A percentile compares a stretch with the other conserved stretches of the same genome.
phyloP scores from a whole-genome alignment of 2,888 invertebrate genomes.

The Andrena haemorrhoa region DNA sequence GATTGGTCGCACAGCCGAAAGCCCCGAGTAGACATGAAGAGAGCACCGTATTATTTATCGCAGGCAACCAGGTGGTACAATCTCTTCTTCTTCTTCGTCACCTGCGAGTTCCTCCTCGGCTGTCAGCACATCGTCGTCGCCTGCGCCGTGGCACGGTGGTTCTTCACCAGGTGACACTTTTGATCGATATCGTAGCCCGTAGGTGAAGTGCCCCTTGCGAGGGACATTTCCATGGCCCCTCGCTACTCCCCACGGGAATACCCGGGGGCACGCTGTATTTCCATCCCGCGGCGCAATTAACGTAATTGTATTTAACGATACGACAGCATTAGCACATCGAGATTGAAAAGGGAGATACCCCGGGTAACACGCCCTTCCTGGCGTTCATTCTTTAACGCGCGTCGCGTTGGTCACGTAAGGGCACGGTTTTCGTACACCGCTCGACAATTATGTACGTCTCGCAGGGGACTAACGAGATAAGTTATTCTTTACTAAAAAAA shows the following conservation, averaged over 20 bases:
- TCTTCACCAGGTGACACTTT: constrained; percentile 86
- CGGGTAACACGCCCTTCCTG: neutral
- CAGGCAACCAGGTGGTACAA: constrained; percentile 84
- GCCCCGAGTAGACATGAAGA: neutral
- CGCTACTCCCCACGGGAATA: neutral
- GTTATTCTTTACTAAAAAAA: neutral
- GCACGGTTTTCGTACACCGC: neutral
- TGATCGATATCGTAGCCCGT: constrained; percentile 41
- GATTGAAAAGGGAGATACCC: neutral
- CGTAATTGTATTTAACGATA: neutral
- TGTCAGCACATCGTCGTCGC: constrained; percentile 89
- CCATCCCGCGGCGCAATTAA: neutral
- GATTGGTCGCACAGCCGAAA: neutral
- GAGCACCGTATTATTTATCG: constrained; percentile 27
- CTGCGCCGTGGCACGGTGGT: constrained; percentile 88
- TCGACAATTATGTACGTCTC: neutral
- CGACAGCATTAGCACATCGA: neutral
- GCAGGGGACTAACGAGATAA: neutral
- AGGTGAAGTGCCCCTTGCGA: constrained; percentile 18
- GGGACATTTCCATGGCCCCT: constrained; percentile 24
- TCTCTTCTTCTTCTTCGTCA: constrained; percentile 87
- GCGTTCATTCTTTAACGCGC: neutral
- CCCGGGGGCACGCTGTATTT: neutral
- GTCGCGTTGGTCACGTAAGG: neutral
- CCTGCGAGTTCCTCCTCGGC: constrained; percentile 87